Evolutionary conservation across 30 jellyfish, hydroid and myxozoan species (phyloP).

Genomic region (Hydractinia symbiolongicarpus): DNA sequence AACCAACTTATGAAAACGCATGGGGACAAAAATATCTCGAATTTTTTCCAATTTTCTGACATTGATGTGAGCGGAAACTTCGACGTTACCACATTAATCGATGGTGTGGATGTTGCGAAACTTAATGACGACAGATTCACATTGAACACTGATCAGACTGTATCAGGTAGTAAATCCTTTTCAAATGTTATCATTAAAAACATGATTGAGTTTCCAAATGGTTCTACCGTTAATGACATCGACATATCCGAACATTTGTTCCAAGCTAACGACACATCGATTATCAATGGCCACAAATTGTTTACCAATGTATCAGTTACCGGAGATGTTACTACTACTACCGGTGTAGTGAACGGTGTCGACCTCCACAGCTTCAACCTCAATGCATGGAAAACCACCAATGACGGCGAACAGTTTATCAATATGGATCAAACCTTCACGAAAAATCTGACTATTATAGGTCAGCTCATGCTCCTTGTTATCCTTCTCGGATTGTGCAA

Average conservation of each 20-base stretch:
- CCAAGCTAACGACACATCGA: constrained; percentile 24
- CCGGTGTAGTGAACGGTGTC: constrained; percentile 55
- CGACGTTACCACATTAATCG: constrained; percentile 51
- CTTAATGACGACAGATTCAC: constrained; percentile 58
- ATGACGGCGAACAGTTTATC: constrained; percentile 25
- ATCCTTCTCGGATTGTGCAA: background rate
- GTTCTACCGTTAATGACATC: constrained; percentile 52
- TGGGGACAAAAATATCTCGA: constrained; percentile 49
- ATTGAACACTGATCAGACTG: constrained; percentile 49
- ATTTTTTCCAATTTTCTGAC: constrained; percentile 33
- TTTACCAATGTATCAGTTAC: constrained; percentile 38
- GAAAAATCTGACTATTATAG: constrained; percentile 28
- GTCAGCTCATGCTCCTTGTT: constrained; percentile 13
- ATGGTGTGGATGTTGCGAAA: constrained; percentile 71
- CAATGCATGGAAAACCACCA: constrained; percentile 22
- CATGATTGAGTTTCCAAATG: constrained; percentile 32
- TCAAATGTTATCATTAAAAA: constrained; percentile 28
- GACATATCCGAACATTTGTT: constrained; percentile 54
- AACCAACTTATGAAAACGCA: constrained; percentile 37
- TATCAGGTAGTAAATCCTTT: constrained; percentile 42
- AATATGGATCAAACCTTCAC: constrained; percentile 32
- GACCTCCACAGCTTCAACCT: constrained; percentile 29
- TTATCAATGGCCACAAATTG: constrained; percentile 48
- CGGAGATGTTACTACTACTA: constrained; percentile 35
- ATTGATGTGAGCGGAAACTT: constrained; percentile 29